A percentile compares a stretch with the other conserved stretches of the same genome.
Conservation (phyloP, 2,113 vertebrate species). For the Potamarius usumacintae region DNA sequence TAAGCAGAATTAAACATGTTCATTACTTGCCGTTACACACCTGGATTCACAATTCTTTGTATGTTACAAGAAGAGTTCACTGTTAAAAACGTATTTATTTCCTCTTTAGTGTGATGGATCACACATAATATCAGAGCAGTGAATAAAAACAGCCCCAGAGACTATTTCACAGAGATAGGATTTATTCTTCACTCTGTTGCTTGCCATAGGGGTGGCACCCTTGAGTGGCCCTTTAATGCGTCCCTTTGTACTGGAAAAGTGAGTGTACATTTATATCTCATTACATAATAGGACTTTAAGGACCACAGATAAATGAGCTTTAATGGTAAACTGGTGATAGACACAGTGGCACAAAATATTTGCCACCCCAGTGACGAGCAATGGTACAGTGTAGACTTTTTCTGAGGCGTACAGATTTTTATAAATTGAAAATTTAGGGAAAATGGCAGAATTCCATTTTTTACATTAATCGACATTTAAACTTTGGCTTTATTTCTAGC, state of each 20-base stretch:
- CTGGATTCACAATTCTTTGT: constrained; percentile 24
- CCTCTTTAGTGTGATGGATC: not conserved
- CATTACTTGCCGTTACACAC: constrained; percentile 18
- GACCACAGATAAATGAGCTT: not conserved
- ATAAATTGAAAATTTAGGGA: not conserved
- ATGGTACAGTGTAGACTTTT: not conserved
- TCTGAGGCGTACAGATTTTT: no score
- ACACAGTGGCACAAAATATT: not conserved
- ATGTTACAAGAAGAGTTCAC: not conserved
- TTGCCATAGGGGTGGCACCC: not conserved
- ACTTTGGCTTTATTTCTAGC: no score
- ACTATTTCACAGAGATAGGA: not conserved
- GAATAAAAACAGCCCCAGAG: not conserved
- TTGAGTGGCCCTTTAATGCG: not conserved
- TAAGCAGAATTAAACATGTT: constrained; percentile 30
- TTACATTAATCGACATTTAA: not conserved
- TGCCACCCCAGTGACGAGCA: not conserved
- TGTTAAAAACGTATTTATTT: not conserved
- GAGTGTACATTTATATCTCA: not conserved
- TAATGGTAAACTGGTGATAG: no score
- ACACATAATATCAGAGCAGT: not conserved
- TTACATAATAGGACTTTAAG: not conserved
- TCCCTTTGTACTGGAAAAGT: not conserved
- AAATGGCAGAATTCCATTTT: not conserved
- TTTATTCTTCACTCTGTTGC: not conserved